phyloP scores from a whole-genome alignment of 2,113 vertebrate species.

The Prinia subflava region DNA sequence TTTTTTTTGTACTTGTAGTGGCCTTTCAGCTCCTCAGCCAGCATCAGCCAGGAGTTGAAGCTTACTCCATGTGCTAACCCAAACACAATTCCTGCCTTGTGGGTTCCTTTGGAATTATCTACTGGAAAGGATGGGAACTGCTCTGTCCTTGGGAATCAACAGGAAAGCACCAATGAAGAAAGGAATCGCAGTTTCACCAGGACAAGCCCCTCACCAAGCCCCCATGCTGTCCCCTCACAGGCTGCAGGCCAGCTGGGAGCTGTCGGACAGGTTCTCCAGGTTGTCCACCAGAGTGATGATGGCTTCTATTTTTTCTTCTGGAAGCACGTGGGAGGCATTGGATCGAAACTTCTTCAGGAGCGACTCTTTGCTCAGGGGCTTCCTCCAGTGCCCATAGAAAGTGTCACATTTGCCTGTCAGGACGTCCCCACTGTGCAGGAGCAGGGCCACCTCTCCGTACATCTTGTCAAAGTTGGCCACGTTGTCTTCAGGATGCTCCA shows the following conservation, averaged over 20 bases:
- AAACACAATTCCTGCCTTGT: not conserved
- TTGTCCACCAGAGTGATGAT: constrained; percentile 75
- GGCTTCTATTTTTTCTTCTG: constrained; percentile 67
- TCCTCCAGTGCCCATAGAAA: constrained; percentile 90
- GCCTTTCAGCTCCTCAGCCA: not conserved
- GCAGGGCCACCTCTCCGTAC: constrained; percentile 83
- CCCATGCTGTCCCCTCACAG: constrained; percentile 34
- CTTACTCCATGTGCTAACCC: not conserved
- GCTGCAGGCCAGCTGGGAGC: constrained; percentile 70
- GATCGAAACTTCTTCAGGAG: constrained; percentile 81
- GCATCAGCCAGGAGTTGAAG: not conserved
- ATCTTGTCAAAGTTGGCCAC: constrained; percentile 83
- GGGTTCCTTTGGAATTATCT: not conserved
- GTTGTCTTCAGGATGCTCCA: constrained; percentile 85
- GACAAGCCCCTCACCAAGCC: not conserved
- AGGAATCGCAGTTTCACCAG: not conserved
- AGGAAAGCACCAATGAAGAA: constrained; percentile 54
- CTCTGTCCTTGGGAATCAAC: not conserved
- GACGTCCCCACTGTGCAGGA: constrained; percentile 74
- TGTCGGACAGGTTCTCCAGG: constrained; percentile 67
- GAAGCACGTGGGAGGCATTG: constrained; percentile 76
- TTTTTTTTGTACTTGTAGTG: not conserved
- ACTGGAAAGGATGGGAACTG: not conserved
- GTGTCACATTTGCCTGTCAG: constrained; percentile 82
- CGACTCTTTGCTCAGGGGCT: constrained; percentile 81